Conservation (phyloP, 2,888 invertebrate species). For the Drosophila prostipennis region DNA sequence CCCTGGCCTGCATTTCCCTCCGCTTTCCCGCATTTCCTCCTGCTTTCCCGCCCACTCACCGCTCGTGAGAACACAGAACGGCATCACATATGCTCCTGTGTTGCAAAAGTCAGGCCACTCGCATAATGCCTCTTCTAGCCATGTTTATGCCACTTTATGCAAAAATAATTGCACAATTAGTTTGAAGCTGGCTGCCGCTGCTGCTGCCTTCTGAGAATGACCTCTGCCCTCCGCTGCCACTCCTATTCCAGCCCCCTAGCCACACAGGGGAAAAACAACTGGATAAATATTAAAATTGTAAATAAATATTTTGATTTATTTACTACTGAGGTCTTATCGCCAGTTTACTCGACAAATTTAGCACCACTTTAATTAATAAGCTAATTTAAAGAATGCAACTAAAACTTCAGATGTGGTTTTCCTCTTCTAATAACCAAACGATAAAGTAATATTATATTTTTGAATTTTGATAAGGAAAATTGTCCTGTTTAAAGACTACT, state of each 20-base stretch:
- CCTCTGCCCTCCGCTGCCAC: conserved; percentile 21
- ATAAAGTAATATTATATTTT: too few species aligned
- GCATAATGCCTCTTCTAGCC: conserved; percentile 82
- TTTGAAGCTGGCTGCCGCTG: conserved; percentile 76
- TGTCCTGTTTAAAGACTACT: too few species aligned
- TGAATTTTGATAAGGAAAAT: too few species aligned
- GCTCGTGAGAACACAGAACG: conserved; percentile 6
- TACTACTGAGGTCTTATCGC: too few species aligned
- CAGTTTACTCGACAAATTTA: too few species aligned
- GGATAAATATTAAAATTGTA: too few species aligned
- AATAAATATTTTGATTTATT: too few species aligned
- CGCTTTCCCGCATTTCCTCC: conserved; percentile 11
- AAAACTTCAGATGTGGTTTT: too few species aligned
- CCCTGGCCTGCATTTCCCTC: background rate
- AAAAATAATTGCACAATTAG: conserved; percentile 84
- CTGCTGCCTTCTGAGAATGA: conserved; percentile 39
- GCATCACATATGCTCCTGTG: conserved; percentile 60
- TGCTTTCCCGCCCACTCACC: conserved; percentile 1
- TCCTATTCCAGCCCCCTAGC: too few species aligned
- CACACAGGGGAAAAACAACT: background rate
- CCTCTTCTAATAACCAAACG: too few species aligned
- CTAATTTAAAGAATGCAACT: too few species aligned
- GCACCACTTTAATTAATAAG: too few species aligned
- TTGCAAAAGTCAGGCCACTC: conserved; percentile 82
- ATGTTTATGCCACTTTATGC: conserved; percentile 84